These are phyloP conservation scores for Erebia ligea DNA, from an alignment of 2,888 invertebrate species.

Conservation along the genomic window DNA sequence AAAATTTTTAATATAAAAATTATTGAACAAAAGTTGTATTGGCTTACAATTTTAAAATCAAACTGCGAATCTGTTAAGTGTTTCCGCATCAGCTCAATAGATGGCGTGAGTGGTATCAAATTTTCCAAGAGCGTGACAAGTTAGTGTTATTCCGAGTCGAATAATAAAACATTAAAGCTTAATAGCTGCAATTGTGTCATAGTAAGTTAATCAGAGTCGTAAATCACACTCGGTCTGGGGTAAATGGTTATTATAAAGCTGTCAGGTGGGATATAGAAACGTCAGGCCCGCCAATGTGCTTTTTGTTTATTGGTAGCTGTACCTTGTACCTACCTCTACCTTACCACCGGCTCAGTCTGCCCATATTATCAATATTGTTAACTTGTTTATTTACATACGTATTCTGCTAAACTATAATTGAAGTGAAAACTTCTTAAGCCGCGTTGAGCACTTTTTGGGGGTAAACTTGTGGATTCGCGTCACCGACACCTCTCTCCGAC, in stretches of 20 bases:
- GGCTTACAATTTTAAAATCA: not conserved
- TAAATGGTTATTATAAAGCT: conserved; percentile 30
- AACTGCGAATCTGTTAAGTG: not conserved
- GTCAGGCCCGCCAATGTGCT: conserved; percentile 26
- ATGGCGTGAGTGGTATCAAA: conserved; percentile 50
- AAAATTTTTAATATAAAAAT: not conserved
- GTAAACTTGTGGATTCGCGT: too few relatives aligned
- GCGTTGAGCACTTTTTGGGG: too few relatives aligned
- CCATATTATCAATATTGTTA: too few relatives aligned
- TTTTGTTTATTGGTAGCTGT: conserved; percentile 30
- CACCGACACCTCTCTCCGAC: too few relatives aligned
- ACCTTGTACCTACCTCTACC: not conserved
- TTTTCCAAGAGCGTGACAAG: conserved; percentile 11
- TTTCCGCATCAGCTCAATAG: conserved; percentile 40
- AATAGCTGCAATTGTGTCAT: conserved; percentile 35
- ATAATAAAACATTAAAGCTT: conserved; percentile 22
- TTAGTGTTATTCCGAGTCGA: conserved; percentile 11
- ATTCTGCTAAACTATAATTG: too few relatives aligned
- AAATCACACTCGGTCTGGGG: conserved; percentile 35
- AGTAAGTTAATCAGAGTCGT: conserved; percentile 41
- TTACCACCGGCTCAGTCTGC: too few relatives aligned
- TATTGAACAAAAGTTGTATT: not conserved
- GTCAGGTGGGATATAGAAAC: conserved; percentile 32
- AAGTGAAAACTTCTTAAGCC: too few relatives aligned
- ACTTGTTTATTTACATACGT: too few relatives aligned